Conservation (phyloP, 2,797 vertebrate species). For the Smutsia gigantea region DNA sequence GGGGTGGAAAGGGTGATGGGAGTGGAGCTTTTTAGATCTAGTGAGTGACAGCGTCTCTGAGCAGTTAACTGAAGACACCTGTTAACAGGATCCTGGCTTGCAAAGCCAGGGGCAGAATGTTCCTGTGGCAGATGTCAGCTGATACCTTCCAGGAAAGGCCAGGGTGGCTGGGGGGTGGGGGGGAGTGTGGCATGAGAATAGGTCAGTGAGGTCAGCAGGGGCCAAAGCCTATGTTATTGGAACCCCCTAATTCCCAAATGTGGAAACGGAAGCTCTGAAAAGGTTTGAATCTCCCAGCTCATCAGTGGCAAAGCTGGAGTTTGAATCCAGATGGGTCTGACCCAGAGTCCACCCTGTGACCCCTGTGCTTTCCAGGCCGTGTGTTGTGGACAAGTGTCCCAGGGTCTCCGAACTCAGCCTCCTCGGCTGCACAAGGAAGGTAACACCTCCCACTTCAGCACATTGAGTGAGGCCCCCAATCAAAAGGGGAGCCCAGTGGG, state of each 20-base stretch:
- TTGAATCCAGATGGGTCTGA: not conserved
- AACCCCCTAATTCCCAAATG: not conserved
- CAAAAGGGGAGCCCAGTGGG: not conserved
- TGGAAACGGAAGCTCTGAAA: not conserved
- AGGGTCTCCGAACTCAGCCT: not conserved
- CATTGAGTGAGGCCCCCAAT: rapidly evolving
- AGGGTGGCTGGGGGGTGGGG: not conserved
- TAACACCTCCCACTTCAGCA: not conserved
- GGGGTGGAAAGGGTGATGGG: not conserved
- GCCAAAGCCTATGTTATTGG: no score
- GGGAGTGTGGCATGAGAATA: no score
- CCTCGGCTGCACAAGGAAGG: not conserved
- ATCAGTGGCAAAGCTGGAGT: not conserved
- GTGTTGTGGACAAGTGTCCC: not conserved
- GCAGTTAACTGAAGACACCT: not conserved
- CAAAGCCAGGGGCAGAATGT: not conserved
- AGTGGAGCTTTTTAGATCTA: not conserved
- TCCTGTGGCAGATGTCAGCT: not conserved
- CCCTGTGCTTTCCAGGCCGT: not conserved
- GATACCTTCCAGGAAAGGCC: not conserved
- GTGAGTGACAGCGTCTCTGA: not conserved
- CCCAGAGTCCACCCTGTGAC: not conserved
- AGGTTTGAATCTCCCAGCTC: not conserved
- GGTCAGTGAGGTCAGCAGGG: not conserved
- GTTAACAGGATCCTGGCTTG: no score